Base-by-base conservation (phyloP, 1,140 invertebrate genomes). In the Neuroterus valhalla region DNA sequence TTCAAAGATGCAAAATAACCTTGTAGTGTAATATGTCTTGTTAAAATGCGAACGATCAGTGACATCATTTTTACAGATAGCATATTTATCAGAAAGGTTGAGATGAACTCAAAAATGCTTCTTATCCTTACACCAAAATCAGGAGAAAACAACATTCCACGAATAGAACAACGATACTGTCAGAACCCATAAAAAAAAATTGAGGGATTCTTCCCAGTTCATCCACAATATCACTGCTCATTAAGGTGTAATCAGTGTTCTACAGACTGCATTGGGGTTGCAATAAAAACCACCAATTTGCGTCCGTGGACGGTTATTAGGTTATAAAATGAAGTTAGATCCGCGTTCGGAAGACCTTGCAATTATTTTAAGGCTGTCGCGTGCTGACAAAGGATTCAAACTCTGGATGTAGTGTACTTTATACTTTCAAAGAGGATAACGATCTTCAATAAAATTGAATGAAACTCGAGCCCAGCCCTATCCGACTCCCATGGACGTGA, bases 361-460 rank as follows among this genome's bases (percentile, higher is more conserved):
- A 26, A 62, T 62, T 62, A 15, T 15, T 38, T 62, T 31, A 23
- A 62, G 55, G 31, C 21, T 12, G 26, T 62, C 55, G 55, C 23
- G 15, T 62, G 21, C n/a, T 62, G 31, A 62, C 55, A 62, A 62
- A 62, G 55, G 55, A 62, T 62, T 62, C 12, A 62, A 62, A 31
- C 31, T 38, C 55, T 31, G 26, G 55, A 62, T 23, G 23, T 11
- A 26, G 52, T 62, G 52, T n/a, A 23, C 52, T 14, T 2, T n/a
- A 12, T 23, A 62, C n/a, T 31, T 62, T 62, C 21, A 26, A 31
- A 14, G 23, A 31, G 55, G 55, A 62, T 62, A 62, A 31, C 15
- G 3, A 62, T 62, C 26, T 62, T 62, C 8, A 31, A 31, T 12
- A 15, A 26, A 31, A 62, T 62, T 62, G 3, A 62, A 31, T 31